A percentile compares a stretch with the other conserved stretches of the same genome.
These are phyloP conservation scores for Pluvianellus socialis DNA, from an alignment of 2,113 vertebrate species.

Conservation along the genomic window DNA sequence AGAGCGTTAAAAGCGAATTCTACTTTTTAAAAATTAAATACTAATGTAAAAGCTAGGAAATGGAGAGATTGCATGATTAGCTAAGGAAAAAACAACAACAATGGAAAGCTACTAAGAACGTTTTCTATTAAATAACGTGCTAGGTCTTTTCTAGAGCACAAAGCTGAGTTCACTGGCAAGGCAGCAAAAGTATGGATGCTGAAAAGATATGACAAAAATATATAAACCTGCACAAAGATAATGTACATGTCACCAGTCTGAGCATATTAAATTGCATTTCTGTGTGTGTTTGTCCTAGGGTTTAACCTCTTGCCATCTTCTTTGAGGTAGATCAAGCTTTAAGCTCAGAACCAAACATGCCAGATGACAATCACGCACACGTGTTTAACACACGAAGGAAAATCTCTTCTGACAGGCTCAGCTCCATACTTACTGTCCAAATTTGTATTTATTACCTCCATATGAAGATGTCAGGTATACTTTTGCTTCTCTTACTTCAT, in stretches of 20 bases:
- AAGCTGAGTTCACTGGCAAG: not conserved
- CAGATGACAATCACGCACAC: not conserved
- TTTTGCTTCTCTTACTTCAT: not conserved
- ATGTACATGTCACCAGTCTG: not conserved
- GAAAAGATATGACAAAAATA: not conserved
- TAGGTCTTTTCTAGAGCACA: not conserved
- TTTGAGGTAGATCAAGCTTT: not conserved
- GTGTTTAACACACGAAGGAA: not conserved
- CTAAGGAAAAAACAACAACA: not conserved
- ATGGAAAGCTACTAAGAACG: not conserved
- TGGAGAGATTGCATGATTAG: not conserved
- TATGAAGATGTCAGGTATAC: not conserved
- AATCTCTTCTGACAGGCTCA: not conserved
- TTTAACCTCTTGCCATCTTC: not conserved
- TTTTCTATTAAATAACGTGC: rapidly evolving
- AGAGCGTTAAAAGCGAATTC: not conserved
- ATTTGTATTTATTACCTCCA: not conserved
- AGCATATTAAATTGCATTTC: not conserved
- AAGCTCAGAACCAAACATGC: not conserved
- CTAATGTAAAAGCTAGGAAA: not conserved
- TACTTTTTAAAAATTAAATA: not conserved
- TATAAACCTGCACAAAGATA: not conserved
- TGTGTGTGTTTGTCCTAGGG: not conserved
- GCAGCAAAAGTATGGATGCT: not conserved
- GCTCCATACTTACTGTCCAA: not conserved